Base-by-base conservation (phyloP, 2,888 invertebrate genomes). In the Eristalis pertinax region DNA sequence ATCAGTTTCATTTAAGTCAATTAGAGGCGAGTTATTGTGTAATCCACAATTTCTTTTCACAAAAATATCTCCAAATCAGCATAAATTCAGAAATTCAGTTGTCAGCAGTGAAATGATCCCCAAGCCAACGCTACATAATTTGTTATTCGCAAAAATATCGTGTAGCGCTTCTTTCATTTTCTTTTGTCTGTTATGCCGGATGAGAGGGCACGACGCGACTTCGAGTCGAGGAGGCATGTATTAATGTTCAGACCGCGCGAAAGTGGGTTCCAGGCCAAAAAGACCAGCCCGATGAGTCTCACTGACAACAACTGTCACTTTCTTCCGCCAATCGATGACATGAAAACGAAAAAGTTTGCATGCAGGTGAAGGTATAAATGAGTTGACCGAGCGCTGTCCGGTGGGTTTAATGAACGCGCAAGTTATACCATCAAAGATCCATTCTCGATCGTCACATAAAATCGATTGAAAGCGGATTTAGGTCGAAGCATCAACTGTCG, bases 251-350 rank as follows among this genome's bases (percentile, higher is more conserved):
- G 62, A 26, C 38, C 29, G n/a, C 26, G 68, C 76, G 35, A 84
- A 75, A 83, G 68, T 70, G 24, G 62, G 75, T 76, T 82, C 67
- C 73, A 35, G 7, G 26, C 29, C 68, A 63, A 80, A 32, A 50
- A 29, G 62, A 69, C 58, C 65, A 29, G 11, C 19, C 35, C 41
- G 60, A 22, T 50, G 63, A 78, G n/a, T 56, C 65, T 35, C 26
- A 65, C 29, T 24, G 60, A 58, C 64, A 24, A 87, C 83, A 24
- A 87, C 83, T 87, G 73, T 84, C 87, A 60, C 87, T 87, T 84
- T 87, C 87, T 87, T 87, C 76, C 79, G 63, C 15, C 68, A 29
- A 65, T 76, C 84, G 80, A 84, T 80, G 73, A 62, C 50, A 50
- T 50, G 19, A 50, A 50, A 50, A 19, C 2, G 50, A 19, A 8